A percentile compares a stretch with the other conserved stretches of the same genome.
These are phyloP conservation scores for Saccostrea cuccullata DNA, from an alignment of 1,140 invertebrate genomes.

Conservation along the genomic window DNA sequence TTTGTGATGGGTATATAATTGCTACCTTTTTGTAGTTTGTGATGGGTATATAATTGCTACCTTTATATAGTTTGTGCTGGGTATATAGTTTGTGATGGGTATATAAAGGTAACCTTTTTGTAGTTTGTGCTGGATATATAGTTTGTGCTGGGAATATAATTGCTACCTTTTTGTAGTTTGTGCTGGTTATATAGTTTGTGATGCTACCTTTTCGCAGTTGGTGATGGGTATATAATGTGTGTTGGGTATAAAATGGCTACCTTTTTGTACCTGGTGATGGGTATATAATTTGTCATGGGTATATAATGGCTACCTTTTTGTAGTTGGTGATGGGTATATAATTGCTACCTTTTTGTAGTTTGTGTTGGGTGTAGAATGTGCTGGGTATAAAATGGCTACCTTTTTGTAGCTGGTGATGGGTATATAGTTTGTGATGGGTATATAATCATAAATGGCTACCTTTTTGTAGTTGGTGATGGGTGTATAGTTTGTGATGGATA, in stretches of 20 bases:
- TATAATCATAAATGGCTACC: too few species aligned
- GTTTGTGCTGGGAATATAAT: too few species aligned
- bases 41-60: background rate
- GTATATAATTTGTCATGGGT: background rate
- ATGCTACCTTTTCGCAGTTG: background rate
- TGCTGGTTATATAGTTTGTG: background rate
- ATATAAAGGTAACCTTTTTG: background rate
- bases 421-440: too few species aligned
- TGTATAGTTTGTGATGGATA: background rate
- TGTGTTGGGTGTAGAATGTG: background rate
- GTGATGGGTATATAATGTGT: too few species aligned
- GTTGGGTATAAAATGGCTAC: too few species aligned
- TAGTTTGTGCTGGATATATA: background rate
- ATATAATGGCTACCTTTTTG: background rate
- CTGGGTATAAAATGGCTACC: background rate
- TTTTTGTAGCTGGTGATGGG: background rate
- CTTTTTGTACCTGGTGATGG: too few species aligned
- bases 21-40: background rate
- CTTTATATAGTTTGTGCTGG: background rate
- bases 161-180: background rate
- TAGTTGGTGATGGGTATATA: background rate
- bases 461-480: background rate
- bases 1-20: background rate
- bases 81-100: too few species aligned
- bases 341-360: background rate